Evolutionary conservation across 2,797 vertebrate species (phyloP).

Genomic region (Agapornis canus): DNA sequence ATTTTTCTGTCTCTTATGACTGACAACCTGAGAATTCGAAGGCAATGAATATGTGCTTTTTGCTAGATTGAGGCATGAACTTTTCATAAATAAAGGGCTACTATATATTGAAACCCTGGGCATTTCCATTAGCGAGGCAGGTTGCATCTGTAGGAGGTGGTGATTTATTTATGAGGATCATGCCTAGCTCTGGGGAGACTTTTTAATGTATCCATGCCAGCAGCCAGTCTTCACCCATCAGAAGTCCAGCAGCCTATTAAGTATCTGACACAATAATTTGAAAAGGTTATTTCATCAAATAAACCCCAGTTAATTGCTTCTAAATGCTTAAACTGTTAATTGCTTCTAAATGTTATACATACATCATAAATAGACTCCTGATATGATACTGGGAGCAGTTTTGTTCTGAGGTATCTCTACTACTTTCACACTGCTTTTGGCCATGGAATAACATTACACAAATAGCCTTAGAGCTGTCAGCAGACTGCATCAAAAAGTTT

Average conservation of each 20-base stretch:
- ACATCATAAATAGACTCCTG: not conserved
- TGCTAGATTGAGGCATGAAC: not conserved
- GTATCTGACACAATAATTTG: not conserved
- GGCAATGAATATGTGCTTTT: not conserved
- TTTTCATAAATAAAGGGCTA: not conserved
- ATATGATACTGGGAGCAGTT: not conserved
- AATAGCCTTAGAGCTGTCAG: not conserved
- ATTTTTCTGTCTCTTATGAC: conserved; percentile 6
- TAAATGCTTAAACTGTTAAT: conserved; percentile 5
- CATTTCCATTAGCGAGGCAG: conserved; percentile 8
- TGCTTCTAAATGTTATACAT: not conserved
- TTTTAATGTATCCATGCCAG: not conserved
- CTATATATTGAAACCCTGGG: not conserved
- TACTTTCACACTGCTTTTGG: not conserved
- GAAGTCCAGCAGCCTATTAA: not conserved
- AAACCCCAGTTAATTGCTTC: not conserved
- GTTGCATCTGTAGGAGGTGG: not conserved
- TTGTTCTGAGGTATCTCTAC: not conserved
- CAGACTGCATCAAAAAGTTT: not conserved
- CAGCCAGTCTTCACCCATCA: not conserved
- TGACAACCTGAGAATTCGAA: conserved; percentile 33
- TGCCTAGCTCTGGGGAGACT: not conserved
- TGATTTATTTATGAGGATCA: conserved; percentile 23
- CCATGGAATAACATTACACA: not conserved
- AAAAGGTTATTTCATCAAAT: conserved; percentile 24